phyloP scores from a whole-genome alignment of 2,113 vertebrate species.

The Podilymbus podiceps region DNA sequence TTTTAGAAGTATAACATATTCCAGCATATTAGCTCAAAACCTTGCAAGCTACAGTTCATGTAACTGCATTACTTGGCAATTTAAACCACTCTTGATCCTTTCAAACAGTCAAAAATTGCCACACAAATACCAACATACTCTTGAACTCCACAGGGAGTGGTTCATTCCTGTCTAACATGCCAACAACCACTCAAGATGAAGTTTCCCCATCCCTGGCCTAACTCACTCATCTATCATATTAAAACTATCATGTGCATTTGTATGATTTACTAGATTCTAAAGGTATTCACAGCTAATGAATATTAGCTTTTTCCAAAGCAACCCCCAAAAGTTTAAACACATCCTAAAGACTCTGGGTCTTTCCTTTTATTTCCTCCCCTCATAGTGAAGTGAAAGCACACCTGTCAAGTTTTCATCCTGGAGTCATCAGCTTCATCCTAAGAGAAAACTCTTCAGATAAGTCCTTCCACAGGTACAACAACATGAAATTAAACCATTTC shows the following conservation, averaged over 20 bases:
- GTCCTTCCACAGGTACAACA: neutral
- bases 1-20: neutral
- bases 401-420: neutral
- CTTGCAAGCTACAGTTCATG: neutral
- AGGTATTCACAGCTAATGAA: neutral
- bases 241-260: neutral
- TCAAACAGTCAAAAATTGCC: neutral
- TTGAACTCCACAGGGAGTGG: conserved; percentile 3
- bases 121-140: conserved; percentile 15
- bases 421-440: neutral
- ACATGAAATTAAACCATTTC: neutral
- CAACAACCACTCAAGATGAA: neutral
- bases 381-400: neutral
- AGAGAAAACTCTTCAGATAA: neutral
- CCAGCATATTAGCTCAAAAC: neutral
- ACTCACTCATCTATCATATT: neutral
- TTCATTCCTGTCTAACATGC: neutral
- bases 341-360: neutral
- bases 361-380: neutral
- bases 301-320: neutral
- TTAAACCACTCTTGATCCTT: neutral
- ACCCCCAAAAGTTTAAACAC: neutral
- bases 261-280: neutral
- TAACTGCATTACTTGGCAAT: neutral
- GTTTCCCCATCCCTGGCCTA: neutral